Percentiles rank a stretch among this genome's conserved stretches.
Evolutionary conservation across 2,797 vertebrate species (phyloP).

Genomic region (Morelia viridis): DNA sequence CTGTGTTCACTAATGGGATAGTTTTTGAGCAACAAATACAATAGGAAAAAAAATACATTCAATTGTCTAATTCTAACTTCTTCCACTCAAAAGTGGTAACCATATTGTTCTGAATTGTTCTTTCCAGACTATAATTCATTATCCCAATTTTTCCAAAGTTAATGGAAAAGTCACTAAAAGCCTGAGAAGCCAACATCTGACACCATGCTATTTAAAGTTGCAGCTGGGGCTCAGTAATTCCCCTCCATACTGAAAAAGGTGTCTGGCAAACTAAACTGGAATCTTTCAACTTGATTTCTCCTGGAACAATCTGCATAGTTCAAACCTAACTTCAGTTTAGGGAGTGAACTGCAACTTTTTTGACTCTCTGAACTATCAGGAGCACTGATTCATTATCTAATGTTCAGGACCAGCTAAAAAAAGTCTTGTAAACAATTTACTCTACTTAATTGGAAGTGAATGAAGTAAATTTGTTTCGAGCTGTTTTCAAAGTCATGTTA

Average conservation of each 20-base stretch:
- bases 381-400: background rate
- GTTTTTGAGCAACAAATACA: background rate
- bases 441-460: background rate
- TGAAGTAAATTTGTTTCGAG: background rate
- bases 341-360: background rate
- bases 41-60: background rate
- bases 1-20: background rate
- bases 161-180: background rate
- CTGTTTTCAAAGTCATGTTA: background rate
- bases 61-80: constrained; percentile 32
- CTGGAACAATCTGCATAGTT: background rate
- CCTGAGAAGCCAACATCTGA: background rate
- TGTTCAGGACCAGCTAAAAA: background rate
- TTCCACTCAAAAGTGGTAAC: background rate
- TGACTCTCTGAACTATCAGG: background rate
- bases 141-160: background rate
- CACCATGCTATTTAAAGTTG: background rate
- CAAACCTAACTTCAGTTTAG: background rate
- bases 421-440: background rate
- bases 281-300: background rate
- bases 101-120: background rate
- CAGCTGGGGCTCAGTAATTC: background rate
- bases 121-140: background rate
- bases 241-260: background rate
- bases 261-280: background rate